Conservation (phyloP, 2,888 invertebrate genomes). For the Apamea anceps region DNA sequence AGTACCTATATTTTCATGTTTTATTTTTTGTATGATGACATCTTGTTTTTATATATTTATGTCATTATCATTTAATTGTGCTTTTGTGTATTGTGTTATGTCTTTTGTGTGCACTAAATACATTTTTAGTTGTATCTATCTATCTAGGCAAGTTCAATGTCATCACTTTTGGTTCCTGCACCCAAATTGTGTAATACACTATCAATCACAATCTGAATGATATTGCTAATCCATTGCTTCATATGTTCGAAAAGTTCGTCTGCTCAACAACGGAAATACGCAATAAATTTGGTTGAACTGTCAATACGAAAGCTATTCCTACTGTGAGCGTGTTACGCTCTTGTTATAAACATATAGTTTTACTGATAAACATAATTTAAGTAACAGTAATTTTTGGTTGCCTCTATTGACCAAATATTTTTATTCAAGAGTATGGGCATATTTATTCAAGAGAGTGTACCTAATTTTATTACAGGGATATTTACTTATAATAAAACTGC, state of each 20-base stretch:
- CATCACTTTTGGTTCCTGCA: background rate
- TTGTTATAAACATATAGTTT: background rate
- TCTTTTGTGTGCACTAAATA: background rate
- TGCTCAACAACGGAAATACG: no score
- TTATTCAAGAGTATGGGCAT: slow-evolving; percentile 14
- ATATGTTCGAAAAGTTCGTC: no score
- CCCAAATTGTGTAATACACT: no score
- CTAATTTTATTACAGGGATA: slow-evolving; percentile 26
- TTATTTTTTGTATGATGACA: background rate
- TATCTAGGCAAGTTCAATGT: background rate
- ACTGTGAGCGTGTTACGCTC: background rate
- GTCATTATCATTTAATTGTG: background rate
- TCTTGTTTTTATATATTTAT: background rate
- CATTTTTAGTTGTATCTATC: background rate
- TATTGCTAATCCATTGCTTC: no score
- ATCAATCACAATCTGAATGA: no score
- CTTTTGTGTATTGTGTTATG: background rate
- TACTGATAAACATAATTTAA: slow-evolving; percentile 15
- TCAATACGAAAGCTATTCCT: no score
- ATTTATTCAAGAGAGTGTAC: slow-evolving; percentile 35
- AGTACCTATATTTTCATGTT: no score
- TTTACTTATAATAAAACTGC: slow-evolving; percentile 31
- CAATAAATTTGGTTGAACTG: no score
- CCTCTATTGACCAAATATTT: slow-evolving; percentile 26
- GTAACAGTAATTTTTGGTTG: slow-evolving; percentile 17